These are phyloP conservation scores for Lepidochrysops patricia DNA, from an alignment of 2,888 invertebrate genomes.

Conservation along the genomic window DNA sequence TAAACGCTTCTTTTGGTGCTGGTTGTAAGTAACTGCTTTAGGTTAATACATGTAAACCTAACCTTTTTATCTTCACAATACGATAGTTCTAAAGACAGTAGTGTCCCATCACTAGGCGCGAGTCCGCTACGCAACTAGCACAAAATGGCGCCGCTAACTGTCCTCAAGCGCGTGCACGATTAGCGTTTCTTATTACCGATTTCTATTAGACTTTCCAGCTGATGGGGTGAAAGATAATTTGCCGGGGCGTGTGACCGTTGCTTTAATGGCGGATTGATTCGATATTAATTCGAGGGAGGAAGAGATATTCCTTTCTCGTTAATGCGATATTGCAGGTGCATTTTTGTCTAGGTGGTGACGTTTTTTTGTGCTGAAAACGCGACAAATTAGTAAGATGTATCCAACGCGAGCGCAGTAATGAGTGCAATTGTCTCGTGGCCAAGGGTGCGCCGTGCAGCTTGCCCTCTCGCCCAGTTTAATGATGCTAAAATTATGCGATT, in stretches of 20 bases:
- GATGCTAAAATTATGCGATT: background rate
- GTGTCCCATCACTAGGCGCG: conserved; percentile 25
- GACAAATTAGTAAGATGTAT: conserved; percentile 7
- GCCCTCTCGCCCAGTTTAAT: background rate
- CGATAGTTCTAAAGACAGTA: too few species aligned
- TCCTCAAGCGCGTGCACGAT: conserved; percentile 54
- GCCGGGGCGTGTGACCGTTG: conserved; percentile 64
- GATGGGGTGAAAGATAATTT: conserved; percentile 71
- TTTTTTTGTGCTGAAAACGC: conserved; percentile 34
- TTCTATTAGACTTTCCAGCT: conserved; percentile 72
- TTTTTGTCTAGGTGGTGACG: conserved; percentile 40
- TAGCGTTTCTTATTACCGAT: conserved; percentile 69
- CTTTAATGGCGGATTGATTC: conserved; percentile 68
- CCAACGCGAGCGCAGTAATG: conserved; percentile 22
- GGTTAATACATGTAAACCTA: too few species aligned
- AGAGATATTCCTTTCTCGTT: conserved; percentile 49
- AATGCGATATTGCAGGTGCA: conserved; percentile 43
- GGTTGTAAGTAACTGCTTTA: too few species aligned
- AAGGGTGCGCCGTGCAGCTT: background rate
- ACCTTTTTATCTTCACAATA: too few species aligned
- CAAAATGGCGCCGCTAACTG: conserved; percentile 44
- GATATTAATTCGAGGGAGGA: conserved; percentile 67
- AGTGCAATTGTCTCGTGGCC: background rate
- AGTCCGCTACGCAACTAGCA: conserved; percentile 36
- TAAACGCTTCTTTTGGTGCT: too few species aligned